phyloP scores from a whole-genome alignment of 2,888 invertebrate genomes.

The Amiota mariae region DNA sequence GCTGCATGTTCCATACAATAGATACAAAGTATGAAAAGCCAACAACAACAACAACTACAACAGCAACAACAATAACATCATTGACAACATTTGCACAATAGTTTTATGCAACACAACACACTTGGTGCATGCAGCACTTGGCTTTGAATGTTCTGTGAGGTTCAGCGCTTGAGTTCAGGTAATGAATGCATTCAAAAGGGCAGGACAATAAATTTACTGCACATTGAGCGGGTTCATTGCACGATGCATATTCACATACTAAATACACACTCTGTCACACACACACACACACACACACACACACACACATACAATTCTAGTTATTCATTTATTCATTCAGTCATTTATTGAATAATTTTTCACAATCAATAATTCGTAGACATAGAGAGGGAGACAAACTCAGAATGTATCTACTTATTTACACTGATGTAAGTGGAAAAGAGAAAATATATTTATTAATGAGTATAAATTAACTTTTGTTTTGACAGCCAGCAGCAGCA shows the following conservation, averaged over 20 bases:
- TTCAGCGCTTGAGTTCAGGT: no score
- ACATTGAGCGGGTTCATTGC: conserved; percentile 1
- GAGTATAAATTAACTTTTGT: conserved; percentile 58
- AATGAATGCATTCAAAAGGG: no score
- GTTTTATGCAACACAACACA: no score
- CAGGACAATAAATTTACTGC: no score
- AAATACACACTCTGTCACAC: no score
- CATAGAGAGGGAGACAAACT: background rate
- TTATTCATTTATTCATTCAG: background rate
- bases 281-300: background rate
- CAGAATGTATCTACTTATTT: conserved; percentile 10
- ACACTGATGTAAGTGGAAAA: conserved; percentile 50
- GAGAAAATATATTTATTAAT: conserved; percentile 66
- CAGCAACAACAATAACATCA: no score
- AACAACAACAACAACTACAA: no score
- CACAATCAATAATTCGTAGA: conserved; percentile 40
- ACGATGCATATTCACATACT: background rate
- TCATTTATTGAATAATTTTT: conserved; percentile 32
- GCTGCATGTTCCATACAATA: no score
- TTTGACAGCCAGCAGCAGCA: conserved; percentile 51
- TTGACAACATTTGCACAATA: no score
- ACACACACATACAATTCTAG: background rate
- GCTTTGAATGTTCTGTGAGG: no score
- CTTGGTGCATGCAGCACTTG: no score
- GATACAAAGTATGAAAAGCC: no score